Percentiles rank a stretch among this genome's conserved stretches.
phyloP scores from a whole-genome alignment of 2,797 vertebrate species.

The Nyctibius grandis region DNA sequence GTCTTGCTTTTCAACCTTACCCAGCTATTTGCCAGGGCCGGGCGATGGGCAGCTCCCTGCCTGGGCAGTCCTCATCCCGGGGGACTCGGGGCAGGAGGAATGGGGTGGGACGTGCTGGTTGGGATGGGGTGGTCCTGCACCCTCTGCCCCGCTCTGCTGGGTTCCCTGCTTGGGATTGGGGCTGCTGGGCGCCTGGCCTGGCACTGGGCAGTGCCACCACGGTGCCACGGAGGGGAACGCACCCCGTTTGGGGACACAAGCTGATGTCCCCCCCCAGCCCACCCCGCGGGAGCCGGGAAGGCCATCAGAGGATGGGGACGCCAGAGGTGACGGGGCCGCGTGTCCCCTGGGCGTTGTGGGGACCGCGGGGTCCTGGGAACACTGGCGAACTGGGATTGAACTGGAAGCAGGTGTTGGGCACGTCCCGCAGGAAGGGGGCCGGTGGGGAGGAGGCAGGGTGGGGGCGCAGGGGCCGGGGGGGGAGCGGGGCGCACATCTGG shows the following conservation, averaged over 20 bases:
- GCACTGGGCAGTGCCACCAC: neutral
- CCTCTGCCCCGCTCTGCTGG: neutral
- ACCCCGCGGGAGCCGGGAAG: neutral
- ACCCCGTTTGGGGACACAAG: neutral
- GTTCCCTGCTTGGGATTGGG: accelerated
- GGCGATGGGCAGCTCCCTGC: neutral
- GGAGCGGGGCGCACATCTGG: slow-evolving; percentile 11
- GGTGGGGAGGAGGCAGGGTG: neutral
- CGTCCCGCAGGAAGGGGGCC: neutral
- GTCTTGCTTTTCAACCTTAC: slow-evolving; percentile 4
- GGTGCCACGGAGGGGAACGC: accelerated
- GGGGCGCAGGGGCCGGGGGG: neutral
- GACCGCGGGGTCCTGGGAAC: slow-evolving; percentile 12
- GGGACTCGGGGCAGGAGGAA: neutral
- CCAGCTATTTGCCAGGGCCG: neutral
- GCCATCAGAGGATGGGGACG: neutral
- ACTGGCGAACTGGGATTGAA: neutral
- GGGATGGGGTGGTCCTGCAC: neutral
- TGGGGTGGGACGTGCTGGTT: neutral
- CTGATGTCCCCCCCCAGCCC: neutral
- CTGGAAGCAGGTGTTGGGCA: neutral
- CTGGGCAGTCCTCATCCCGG: neutral
- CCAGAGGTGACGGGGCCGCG: neutral
- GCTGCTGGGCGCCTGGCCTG: accelerated
- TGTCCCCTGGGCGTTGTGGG: neutral